Evolutionary conservation across 1,140 invertebrate species (phyloP), one percentile per base, ranked within the genome.

Genomic region (Araneus ventricosus): DNA sequence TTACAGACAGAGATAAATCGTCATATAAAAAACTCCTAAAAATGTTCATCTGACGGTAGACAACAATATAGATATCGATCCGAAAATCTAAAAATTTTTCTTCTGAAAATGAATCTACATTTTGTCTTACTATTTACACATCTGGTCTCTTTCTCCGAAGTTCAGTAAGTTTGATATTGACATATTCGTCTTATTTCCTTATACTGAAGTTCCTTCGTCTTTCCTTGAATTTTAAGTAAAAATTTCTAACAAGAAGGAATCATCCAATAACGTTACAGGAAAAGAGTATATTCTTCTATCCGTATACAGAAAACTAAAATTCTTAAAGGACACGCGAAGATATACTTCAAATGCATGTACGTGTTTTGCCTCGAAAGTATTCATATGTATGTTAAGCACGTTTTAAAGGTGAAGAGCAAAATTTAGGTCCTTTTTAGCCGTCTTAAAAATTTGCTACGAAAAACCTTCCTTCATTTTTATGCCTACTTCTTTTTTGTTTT

Each of bases 351-450:
- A 75, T 75, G 30, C 30, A 75, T 75, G 14, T 34, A 75, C 70
- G 70, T 75, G 70, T 37, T 22, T 75, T 75, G 70, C 30, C 30
- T 75, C 34, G 34, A 34, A 75, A 75, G 6, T 75, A 75, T 37
- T 37, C 30, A 34, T 75, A 22, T 34, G 70, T 75, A 75, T 75
- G 70, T 34, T 75, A 75, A 75, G 70, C 70, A 75, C 70, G 70
- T 34, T 75, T 75, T 75, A 34, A 37, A 37, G 30, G 70, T 37
- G 70, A 75, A 75, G 30, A 37, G 30, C 20, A 75, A 75, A 34
- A 75, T 75, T 75, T 34, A 75, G 70, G 17, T 75, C 30, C 70
- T 75, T 75, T 75, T 75, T 75, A 34, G 70, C 70, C 27, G 70
- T 75, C 17, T 75, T 22, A 37, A 75, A n/a, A 75, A 75, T 75